Evolutionary conservation across 1,140 invertebrate species (phyloP).

Genomic region (Riptortus pedestris): DNA sequence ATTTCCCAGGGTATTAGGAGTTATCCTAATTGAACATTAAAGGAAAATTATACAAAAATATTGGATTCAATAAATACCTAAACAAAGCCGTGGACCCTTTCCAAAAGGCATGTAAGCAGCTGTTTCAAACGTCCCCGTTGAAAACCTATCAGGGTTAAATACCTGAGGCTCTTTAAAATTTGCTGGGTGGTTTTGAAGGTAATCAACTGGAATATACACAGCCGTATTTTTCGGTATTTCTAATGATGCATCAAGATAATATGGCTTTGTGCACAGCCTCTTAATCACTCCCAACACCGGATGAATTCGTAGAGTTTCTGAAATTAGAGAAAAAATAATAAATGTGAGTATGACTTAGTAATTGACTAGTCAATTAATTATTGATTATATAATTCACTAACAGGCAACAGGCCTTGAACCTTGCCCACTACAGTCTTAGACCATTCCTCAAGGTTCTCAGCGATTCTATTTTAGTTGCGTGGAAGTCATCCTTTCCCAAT

Average conservation of each 20-base stretch:
- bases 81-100: not conserved
- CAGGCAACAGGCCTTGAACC: too few species aligned
- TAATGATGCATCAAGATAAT: not conserved
- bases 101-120: not conserved
- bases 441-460: too few species aligned
- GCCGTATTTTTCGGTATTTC: not conserved
- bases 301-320: not conserved
- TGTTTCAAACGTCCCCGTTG: not conserved
- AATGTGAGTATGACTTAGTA: too few species aligned
- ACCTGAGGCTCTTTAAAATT: not conserved
- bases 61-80: too few species aligned
- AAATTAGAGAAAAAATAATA: not conserved
- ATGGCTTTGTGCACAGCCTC: not conserved
- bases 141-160: not conserved
- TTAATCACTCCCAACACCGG: not conserved
- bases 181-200: not conserved
- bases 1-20: too few species aligned
- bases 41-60: too few species aligned
- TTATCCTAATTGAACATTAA: too few species aligned
- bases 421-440: too few species aligned
- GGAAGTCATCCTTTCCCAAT: too few species aligned
- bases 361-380: too few species aligned
- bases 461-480: too few species aligned
- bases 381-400: too few species aligned
- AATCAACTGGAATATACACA: not conserved